Percentiles rank a stretch among this genome's conserved stretches.
phyloP scores from a whole-genome alignment of 1,140 invertebrate genomes.

The Trichonephila inaurata region DNA sequence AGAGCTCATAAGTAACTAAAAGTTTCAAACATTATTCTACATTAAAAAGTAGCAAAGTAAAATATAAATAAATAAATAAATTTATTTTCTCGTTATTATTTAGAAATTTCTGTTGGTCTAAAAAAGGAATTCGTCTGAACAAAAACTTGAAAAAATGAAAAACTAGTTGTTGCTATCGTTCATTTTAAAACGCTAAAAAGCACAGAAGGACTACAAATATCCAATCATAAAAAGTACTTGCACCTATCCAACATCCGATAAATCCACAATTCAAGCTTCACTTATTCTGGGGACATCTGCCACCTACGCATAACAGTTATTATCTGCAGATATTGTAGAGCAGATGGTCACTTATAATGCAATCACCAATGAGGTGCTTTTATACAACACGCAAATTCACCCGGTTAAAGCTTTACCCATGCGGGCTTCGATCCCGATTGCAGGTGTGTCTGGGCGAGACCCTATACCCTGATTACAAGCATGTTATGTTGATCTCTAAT shows the following conservation, averaged over 20 bases:
- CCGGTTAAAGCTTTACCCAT: not conserved
- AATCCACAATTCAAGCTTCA: constrained; percentile 13
- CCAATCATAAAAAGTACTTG: not conserved
- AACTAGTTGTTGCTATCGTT: too few relatives aligned
- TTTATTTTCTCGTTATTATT: too few relatives aligned
- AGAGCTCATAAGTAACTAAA: too few relatives aligned
- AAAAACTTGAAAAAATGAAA: too few relatives aligned
- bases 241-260: not conserved
- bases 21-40: too few relatives aligned
- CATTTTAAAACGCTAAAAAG: too few relatives aligned
- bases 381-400: not conserved
- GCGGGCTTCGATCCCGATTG: constrained; percentile 20
- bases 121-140: too few relatives aligned
- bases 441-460: not conserved
- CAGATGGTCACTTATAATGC: constrained; percentile 57
- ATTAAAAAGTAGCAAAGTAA: too few relatives aligned
- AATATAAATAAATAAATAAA: too few relatives aligned
- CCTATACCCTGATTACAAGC: constrained; percentile 17
- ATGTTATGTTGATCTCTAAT: not conserved
- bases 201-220: too few relatives aligned
- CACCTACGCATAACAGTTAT: constrained; percentile 11
- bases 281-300: constrained; percentile 4
- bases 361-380: constrained; percentile 24
- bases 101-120: too few relatives aligned
- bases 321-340: not conserved